phyloP scores from a whole-genome alignment of 2,113 vertebrate genomes.

The Trematocara macrostoma region DNA sequence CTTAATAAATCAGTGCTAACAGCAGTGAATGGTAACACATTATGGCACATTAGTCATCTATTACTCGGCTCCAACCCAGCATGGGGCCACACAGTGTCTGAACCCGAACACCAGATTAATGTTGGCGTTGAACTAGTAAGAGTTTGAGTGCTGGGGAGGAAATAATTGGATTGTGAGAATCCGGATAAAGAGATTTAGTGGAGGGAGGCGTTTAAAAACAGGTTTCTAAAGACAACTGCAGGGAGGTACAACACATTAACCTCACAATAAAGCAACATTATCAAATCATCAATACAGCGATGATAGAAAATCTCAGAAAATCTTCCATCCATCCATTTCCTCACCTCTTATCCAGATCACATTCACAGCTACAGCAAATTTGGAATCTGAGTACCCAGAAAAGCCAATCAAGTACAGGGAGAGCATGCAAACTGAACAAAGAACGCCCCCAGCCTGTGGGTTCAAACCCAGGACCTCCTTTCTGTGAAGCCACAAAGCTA shows the following conservation, averaged over 20 bases:
- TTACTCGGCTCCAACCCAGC: not conserved
- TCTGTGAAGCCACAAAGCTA: not conserved
- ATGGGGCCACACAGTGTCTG: not conserved
- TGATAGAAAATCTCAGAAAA: not conserved
- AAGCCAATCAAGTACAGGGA: not conserved
- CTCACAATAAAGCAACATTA: not conserved
- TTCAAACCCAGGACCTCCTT: not conserved
- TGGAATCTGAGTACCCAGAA: not conserved
- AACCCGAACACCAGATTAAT: slow-evolving; percentile 6
- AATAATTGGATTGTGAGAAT: slow-evolving; percentile 27
- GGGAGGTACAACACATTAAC: not conserved
- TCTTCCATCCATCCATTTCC: not conserved
- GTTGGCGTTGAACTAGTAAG: not conserved
- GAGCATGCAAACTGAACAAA: not conserved
- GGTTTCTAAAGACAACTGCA: not conserved
- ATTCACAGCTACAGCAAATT: not conserved
- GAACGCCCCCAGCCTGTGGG: not conserved
- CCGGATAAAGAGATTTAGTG: slow-evolving; percentile 13
- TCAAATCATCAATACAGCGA: not conserved
- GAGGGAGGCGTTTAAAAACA: not conserved
- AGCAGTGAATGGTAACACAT: not conserved
- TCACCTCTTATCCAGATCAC: not conserved
- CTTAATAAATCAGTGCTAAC: not conserved
- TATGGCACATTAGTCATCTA: not conserved
- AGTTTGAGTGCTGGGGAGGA: not conserved